phyloP scores from a whole-genome alignment of 2,797 vertebrate species.

The Labeo calbasu region DNA sequence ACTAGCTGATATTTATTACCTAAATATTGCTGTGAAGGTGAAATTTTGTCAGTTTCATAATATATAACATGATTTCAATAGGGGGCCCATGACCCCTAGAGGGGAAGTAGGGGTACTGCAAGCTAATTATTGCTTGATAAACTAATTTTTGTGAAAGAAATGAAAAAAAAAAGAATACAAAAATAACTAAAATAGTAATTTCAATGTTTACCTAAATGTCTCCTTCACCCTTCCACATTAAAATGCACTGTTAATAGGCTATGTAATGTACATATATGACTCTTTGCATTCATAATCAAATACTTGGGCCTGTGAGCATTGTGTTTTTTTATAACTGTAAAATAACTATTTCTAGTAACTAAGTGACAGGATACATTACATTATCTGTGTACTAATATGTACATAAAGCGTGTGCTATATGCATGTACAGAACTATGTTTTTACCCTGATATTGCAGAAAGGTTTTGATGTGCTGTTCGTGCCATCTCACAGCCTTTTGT shows the following conservation, averaged over 20 bases:
- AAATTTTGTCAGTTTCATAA: not conserved
- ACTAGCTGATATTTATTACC: not conserved
- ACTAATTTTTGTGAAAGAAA: not conserved
- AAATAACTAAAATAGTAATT: not conserved
- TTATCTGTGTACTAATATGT: too few species aligned
- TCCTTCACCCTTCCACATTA: not conserved
- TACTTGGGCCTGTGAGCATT: too few species aligned
- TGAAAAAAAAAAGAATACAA: too few species aligned
- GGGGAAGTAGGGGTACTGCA: not conserved
- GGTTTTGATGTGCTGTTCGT: constrained; percentile 90
- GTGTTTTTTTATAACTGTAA: too few species aligned
- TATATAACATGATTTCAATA: not conserved
- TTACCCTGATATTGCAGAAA: constrained; percentile 95
- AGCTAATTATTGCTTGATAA: not conserved
- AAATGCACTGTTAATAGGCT: not conserved
- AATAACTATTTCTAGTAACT: too few species aligned
- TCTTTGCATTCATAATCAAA: not conserved
- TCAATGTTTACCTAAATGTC: not conserved
- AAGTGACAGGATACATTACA: too few species aligned
- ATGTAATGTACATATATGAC: not conserved
- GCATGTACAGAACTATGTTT: constrained; percentile 38
- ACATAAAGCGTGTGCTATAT: not conserved
- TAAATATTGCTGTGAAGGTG: constrained; percentile 1
- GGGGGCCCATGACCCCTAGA: not conserved
- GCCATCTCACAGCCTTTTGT: constrained; percentile 96